Evolutionary conservation across 2,888 invertebrate genomes (phyloP), one percentile per base, ranked within the genome.

Genomic region (Nowickia ferox): DNA sequence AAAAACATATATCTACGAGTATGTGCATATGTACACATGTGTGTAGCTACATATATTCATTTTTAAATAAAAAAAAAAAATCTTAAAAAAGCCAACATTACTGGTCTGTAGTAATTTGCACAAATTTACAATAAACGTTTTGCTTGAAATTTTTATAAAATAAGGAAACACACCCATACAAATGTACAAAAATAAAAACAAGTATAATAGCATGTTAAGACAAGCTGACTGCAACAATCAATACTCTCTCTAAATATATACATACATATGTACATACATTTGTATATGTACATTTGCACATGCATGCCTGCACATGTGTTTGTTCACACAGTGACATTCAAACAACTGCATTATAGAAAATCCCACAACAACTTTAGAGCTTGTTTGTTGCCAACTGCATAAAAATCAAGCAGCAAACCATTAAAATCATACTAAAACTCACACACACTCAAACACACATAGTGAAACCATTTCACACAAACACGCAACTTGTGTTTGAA

Each of bases 301-400:
- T 38, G 8, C 15, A 55, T 75, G 17, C 38, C 4, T 53, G 65
- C 17, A 44, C 40, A 38, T 68, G 53, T 55, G 22, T 38, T 13
- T n/a, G 22, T 9, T 38, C 11, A 22, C 46, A 74, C n/a, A 74
- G 19, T 59, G 15, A 5, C 75, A 69, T 65, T 57, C 75, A 76
- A 80, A 75, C 80, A 71, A 76, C 84, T 80, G 83, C 83, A 84
- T 77, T 84, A 84, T 84, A 72, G 83, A 84, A 84, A 84, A 78
- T 84, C 83, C 83, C 83, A 76, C 86, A 86, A 86, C 86, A 86
- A 83, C 83, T 79, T 76, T 76, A 80, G 76, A 76, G 86, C 65
- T 83, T 72, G 86, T 83, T 86, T 86, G 86, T 86, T 86, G 86
- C 86, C 86, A 86, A 86, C 86, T 86, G 83, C 86, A 86, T 59